phyloP scores from a whole-genome alignment of 2,888 invertebrate species.

The Ornithoptera alexandrae region DNA sequence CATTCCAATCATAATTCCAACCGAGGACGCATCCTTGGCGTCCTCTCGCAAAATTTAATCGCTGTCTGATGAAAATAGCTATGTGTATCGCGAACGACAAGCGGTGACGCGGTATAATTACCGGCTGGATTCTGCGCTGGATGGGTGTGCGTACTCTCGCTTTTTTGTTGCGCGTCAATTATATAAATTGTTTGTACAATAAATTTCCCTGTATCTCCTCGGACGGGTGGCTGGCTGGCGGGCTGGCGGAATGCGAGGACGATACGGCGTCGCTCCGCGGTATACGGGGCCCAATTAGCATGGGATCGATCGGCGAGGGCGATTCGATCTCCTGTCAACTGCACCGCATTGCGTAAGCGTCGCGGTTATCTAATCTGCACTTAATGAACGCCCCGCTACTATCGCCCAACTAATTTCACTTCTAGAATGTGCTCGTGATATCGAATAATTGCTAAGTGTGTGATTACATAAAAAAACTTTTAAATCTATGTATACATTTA shows the following conservation, averaged over 20 bases:
- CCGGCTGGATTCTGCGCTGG: conserved; percentile 61
- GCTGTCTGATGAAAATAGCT: conserved; percentile 60
- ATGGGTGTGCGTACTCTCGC: conserved; percentile 69
- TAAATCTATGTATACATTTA: not conserved
- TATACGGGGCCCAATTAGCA: conserved; percentile 73
- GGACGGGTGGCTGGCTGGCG: conserved; percentile 64
- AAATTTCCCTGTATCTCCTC: conserved; percentile 76
- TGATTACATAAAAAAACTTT: not conserved
- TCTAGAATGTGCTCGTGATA: conserved; percentile 32
- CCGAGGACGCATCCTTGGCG: conserved; percentile 71
- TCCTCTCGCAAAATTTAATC: conserved; percentile 62
- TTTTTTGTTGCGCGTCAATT: conserved; percentile 78
- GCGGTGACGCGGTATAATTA: conserved; percentile 67
- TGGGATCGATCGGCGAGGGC: conserved; percentile 75
- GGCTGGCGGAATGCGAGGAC: conserved; percentile 65
- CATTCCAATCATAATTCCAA: conserved; percentile 74
- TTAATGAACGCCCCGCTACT: conserved; percentile 68
- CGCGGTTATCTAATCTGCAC: conserved; percentile 69
- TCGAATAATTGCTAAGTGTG: conserved; percentile 12
- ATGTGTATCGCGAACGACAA: conserved; percentile 55
- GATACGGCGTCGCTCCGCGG: conserved; percentile 52
- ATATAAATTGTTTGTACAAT: conserved; percentile 79
- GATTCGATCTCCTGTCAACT: conserved; percentile 73
- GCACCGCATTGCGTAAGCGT: conserved; percentile 64
- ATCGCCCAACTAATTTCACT: conserved; percentile 48